phyloP scores from a whole-genome alignment of 2,888 invertebrate species.

The Plemyria rubiginata region DNA sequence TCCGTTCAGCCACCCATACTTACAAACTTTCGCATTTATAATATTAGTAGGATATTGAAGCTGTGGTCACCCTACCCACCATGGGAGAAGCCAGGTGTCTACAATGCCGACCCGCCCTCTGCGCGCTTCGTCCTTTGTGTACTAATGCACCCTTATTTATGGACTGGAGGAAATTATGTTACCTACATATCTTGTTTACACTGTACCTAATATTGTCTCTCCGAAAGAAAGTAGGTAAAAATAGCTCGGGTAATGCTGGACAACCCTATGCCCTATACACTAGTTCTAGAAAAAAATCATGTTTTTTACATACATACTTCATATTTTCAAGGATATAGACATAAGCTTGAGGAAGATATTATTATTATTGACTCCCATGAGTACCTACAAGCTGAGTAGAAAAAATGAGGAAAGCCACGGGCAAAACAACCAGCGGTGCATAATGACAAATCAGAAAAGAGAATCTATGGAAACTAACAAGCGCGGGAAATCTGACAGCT shows the following conservation, averaged over 20 bases:
- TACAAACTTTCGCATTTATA: too few relatives aligned
- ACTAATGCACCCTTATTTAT: slow-evolving; percentile 38
- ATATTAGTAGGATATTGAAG: too few relatives aligned
- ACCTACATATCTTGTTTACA: slow-evolving; percentile 38
- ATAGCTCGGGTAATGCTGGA: too few relatives aligned
- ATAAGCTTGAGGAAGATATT: too few relatives aligned
- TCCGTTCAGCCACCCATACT: too few relatives aligned
- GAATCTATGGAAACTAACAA: slow-evolving; percentile 38
- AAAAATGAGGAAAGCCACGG: background rate
- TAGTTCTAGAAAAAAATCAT: too few relatives aligned
- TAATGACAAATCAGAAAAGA: background rate
- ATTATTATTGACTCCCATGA: too few relatives aligned
- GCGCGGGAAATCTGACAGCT: slow-evolving; percentile 71
- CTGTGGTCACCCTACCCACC: slow-evolving; percentile 41
- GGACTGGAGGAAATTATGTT: slow-evolving; percentile 39
- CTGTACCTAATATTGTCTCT: slow-evolving; percentile 7
- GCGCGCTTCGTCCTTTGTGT: slow-evolving; percentile 31
- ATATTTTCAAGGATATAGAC: too few relatives aligned
- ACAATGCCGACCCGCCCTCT: slow-evolving; percentile 56
- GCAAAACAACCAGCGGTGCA: background rate
- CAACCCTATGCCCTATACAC: too few relatives aligned
- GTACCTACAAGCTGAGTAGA: too few relatives aligned
- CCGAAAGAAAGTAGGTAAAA: background rate
- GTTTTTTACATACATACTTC: too few relatives aligned
- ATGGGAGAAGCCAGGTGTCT: slow-evolving; percentile 68